These are phyloP conservation scores for Macquaria australasica DNA, from an alignment of 2,113 vertebrate genomes.

Conservation along the genomic window DNA sequence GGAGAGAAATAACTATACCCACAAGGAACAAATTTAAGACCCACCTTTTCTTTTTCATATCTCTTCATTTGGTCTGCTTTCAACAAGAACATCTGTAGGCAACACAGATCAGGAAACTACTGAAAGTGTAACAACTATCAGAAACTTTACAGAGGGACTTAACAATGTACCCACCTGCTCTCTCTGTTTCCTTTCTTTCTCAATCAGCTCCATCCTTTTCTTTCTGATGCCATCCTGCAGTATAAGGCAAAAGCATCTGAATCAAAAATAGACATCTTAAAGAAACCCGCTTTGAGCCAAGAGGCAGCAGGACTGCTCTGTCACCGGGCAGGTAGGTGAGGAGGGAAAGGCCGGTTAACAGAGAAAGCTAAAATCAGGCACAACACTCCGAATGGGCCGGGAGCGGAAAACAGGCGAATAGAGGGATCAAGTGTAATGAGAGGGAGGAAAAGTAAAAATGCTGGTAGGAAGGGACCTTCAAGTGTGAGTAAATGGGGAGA, in stretches of 20 bases:
- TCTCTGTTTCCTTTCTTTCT: constrained; percentile 91
- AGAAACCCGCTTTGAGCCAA: constrained; percentile 11
- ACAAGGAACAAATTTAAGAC: neutral
- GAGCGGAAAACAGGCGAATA: neutral
- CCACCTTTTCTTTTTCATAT: constrained; percentile 92
- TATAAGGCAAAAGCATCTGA: constrained; percentile 31
- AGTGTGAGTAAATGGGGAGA: constrained; percentile 28
- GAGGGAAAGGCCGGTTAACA: constrained; percentile 61
- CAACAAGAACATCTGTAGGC: constrained; percentile 88
- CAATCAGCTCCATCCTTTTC: constrained; percentile 88
- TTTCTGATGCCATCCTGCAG: constrained; percentile 90
- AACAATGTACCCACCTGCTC: constrained; percentile 87
- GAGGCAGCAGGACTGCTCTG: constrained; percentile 41
- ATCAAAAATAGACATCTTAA: neutral
- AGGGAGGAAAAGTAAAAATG: constrained; percentile 18
- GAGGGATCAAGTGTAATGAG: constrained; percentile 23
- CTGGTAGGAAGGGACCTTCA: constrained; percentile 24
- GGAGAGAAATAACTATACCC: neutral
- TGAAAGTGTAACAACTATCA: neutral
- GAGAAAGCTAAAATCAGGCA: constrained; percentile 12
- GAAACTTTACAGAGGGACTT: neutral
- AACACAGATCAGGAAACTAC: neutral
- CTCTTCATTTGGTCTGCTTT: constrained; percentile 93
- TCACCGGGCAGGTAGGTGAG: constrained; percentile 38
- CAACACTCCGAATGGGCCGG: neutral